Conservation (phyloP, 2,888 invertebrate genomes). For the Proisotoma minuta region DNA sequence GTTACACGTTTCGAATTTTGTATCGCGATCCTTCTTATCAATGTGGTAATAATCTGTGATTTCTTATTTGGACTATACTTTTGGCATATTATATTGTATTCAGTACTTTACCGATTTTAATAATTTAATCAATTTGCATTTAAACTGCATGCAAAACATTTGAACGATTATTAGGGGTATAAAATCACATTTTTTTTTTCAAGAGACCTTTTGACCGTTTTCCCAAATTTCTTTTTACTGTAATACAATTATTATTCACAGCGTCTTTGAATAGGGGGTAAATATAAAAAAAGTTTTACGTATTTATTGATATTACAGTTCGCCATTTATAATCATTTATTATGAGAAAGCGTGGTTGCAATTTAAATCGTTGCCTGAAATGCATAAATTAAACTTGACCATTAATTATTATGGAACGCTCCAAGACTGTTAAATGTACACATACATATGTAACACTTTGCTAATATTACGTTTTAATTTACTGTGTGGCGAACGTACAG, state of each 20-base stretch:
- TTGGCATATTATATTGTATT: background rate
- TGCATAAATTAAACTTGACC: too few relatives aligned
- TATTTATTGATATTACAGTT: conserved; percentile 4
- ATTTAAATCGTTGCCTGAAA: too few relatives aligned
- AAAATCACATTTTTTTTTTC: background rate
- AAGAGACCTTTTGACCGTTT: background rate
- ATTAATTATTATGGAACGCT: too few relatives aligned
- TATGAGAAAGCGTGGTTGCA: too few relatives aligned
- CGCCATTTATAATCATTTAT: too few relatives aligned
- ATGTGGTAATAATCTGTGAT: conserved; percentile 18
- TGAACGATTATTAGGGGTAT: background rate
- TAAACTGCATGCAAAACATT: background rate
- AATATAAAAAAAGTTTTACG: background rate
- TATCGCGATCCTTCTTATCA: conserved; percentile 9
- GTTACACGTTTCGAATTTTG: conserved; percentile 8
- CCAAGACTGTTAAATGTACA: conserved; percentile 15
- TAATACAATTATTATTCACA: background rate
- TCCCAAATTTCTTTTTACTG: too few relatives aligned
- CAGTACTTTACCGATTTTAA: background rate
- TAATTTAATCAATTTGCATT: conserved; percentile 1
- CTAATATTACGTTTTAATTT: too few relatives aligned
- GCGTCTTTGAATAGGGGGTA: background rate
- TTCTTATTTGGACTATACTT: conserved; percentile 9
- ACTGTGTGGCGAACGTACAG: too few relatives aligned
- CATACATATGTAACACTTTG: too few relatives aligned